Percentiles rank a stretch among this genome's conserved stretches.
phyloP scores from a whole-genome alignment of 1,140 invertebrate species.

The Drosophila burlai region DNA sequence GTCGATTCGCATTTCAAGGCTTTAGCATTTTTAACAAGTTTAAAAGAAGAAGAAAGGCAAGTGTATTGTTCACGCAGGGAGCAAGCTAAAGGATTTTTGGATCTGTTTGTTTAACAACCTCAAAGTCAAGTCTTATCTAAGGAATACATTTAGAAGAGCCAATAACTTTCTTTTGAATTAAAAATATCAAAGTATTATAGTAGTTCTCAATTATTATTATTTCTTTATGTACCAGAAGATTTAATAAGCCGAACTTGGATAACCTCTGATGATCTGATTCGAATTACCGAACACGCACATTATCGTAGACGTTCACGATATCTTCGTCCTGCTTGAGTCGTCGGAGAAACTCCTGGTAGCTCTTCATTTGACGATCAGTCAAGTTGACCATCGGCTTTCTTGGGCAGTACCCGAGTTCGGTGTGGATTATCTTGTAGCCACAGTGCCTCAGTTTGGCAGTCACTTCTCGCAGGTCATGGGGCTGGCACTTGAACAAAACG shows the following conservation, averaged over 20 bases:
- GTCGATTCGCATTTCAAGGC: no score
- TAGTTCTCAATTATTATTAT: neutral
- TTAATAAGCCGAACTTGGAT: neutral
- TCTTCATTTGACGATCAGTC: slow-evolving; percentile 9
- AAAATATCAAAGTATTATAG: neutral
- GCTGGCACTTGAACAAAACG: slow-evolving; percentile 56
- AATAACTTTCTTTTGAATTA: no score
- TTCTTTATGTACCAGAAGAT: neutral
- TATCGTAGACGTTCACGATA: slow-evolving; percentile 68
- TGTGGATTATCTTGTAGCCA: slow-evolving; percentile 50
- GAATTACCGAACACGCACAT: slow-evolving; percentile 46
- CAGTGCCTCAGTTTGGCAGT: slow-evolving; percentile 21
- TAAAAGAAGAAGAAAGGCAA: neutral
- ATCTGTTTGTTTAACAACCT: neutral
- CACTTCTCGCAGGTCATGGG: slow-evolving; percentile 38
- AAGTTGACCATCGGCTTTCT: slow-evolving; percentile 33
- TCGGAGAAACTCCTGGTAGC: slow-evolving; percentile 48
- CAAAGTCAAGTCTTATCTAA: neutral
- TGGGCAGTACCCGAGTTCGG: slow-evolving; percentile 42
- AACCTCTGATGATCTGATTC: neutral
- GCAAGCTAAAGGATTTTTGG: neutral
- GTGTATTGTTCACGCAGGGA: neutral
- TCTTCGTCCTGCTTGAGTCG: slow-evolving; percentile 37
- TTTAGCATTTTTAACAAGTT: no score
- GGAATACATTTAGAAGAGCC: no score